Evolutionary conservation across 1,140 invertebrate genomes (phyloP).

Genomic region (Idris sp.): DNA sequence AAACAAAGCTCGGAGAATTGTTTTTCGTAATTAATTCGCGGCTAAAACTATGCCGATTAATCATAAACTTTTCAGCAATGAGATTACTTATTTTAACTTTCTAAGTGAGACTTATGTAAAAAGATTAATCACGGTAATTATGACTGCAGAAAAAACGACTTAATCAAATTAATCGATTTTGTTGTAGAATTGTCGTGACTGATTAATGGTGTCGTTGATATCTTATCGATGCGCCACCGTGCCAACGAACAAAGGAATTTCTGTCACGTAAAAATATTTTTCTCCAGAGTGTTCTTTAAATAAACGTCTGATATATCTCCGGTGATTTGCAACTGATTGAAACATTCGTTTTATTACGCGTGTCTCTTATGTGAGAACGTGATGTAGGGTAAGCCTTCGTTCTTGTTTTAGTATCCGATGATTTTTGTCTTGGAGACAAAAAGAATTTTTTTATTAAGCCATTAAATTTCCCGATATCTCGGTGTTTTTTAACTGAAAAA

Average conservation of each 20-base stretch:
- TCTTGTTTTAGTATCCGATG: no score
- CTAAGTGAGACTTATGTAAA: conserved; percentile 25
- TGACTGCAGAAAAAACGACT: conserved; percentile 25
- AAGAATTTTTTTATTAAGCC: no score
- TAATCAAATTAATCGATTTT: conserved; percentile 31
- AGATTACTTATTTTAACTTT: conserved; percentile 24
- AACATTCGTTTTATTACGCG: conserved; percentile 27
- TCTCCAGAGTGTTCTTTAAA: conserved; percentile 6
- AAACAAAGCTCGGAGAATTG: conserved; percentile 12
- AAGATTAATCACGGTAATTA: conserved; percentile 37
- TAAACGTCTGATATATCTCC: conserved; percentile 7
- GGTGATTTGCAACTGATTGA: conserved; percentile 32
- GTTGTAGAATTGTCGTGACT: conserved; percentile 1
- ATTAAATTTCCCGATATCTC: no score
- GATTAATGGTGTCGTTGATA: conserved; percentile 21
- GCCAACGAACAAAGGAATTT: conserved; percentile 25
- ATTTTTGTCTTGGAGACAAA: no score
- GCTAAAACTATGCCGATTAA: conserved; percentile 27
- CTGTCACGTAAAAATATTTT: conserved; percentile 6
- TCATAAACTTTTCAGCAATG: conserved; percentile 30
- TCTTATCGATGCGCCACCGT: conserved; percentile 11
- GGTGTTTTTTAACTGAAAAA: no score
- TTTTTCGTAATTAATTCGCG: conserved; percentile 22
- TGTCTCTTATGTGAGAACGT: conserved; percentile 6
- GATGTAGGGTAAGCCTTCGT: conserved; percentile 10